Evolutionary conservation across 1,140 invertebrate genomes (phyloP).

Genomic region (Brachionus rubens): DNA sequence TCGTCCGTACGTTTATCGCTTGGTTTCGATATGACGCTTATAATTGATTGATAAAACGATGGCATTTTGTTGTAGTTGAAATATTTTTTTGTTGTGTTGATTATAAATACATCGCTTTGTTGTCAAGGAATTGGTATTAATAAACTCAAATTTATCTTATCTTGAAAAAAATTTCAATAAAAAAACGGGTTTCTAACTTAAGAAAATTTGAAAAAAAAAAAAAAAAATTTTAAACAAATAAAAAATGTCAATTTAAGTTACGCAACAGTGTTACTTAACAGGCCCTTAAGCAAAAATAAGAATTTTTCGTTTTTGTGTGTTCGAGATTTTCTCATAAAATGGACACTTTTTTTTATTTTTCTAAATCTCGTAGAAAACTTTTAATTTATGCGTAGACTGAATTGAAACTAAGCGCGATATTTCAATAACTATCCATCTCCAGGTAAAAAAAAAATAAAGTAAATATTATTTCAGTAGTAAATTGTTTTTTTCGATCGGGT

Average conservation of each 20-base stretch:
- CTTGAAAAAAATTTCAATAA: background rate
- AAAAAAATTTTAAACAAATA: too few relatives aligned
- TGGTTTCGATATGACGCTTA: slow-evolving; percentile 27
- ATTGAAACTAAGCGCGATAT: slow-evolving; percentile 6
- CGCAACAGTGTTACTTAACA: too few relatives aligned
- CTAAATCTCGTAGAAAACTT: too few relatives aligned
- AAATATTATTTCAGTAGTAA: slow-evolving; percentile 37
- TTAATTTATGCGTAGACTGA: slow-evolving; percentile 26
- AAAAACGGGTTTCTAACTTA: background rate
- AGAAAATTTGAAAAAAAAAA: background rate
- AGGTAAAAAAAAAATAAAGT: slow-evolving; percentile 2
- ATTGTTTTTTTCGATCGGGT: background rate
- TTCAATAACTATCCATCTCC: background rate
- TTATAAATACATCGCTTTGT: background rate
- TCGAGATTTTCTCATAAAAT: too few relatives aligned
- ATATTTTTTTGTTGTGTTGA: background rate
- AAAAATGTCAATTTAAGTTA: too few relatives aligned
- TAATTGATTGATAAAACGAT: slow-evolving; percentile 39
- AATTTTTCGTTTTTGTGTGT: too few relatives aligned
- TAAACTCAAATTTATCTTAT: too few relatives aligned
- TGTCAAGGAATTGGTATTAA: background rate
- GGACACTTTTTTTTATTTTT: too few relatives aligned
- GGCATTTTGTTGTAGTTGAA: background rate
- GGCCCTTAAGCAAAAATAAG: too few relatives aligned
- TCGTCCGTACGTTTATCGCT: background rate